phyloP scores from a whole-genome alignment of 2,113 vertebrate species.

The Struthidea cinerea region DNA sequence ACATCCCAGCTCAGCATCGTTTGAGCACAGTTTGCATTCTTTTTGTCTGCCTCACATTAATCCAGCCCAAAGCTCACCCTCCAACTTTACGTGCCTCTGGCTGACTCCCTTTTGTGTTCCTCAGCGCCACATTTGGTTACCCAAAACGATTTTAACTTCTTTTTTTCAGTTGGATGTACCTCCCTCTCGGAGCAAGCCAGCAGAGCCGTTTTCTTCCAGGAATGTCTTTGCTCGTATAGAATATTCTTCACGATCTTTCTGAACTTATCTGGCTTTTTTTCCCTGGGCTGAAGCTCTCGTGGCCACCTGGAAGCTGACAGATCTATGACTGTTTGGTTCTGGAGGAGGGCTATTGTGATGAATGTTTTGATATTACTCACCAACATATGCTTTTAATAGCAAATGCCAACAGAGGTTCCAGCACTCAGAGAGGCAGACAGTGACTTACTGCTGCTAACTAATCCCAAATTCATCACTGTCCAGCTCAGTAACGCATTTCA shows the following conservation, averaged over 20 bases:
- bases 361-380: background rate
- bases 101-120: background rate
- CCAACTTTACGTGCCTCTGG: background rate
- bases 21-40: background rate
- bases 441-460: background rate
- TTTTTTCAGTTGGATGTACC: background rate
- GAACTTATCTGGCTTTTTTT: background rate
- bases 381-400: constrained; percentile 40
- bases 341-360: background rate
- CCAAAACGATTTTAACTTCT: background rate
- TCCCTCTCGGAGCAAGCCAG: background rate
- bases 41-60: background rate
- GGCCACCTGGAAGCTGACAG: background rate
- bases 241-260: background rate
- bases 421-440: background rate
- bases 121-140: background rate
- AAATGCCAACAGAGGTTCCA: background rate
- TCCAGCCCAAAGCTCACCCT: background rate
- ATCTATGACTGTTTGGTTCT: background rate
- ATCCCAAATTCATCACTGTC: background rate
- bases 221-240: background rate
- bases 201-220: background rate
- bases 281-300: background rate
- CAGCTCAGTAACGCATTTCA: background rate
- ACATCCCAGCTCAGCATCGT: background rate